Conservation (phyloP, 2,113 vertebrate species). For the Numida meleagris region DNA sequence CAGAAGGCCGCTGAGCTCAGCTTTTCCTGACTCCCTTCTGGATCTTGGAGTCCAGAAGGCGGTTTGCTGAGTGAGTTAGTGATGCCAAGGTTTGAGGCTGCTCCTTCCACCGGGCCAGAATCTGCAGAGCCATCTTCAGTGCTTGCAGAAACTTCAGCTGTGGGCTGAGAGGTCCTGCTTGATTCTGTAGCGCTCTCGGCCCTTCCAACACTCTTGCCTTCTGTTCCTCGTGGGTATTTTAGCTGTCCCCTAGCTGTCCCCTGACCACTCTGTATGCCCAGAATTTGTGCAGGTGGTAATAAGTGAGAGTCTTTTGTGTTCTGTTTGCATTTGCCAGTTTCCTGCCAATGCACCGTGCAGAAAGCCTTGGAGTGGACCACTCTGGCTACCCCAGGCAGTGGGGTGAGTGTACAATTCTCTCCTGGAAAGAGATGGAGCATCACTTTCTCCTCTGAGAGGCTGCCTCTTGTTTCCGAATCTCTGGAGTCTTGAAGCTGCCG, state of each 20-base stretch:
- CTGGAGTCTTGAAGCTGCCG: slow-evolving; percentile 73
- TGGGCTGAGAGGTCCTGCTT: slow-evolving; percentile 35
- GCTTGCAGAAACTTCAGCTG: slow-evolving; percentile 55
- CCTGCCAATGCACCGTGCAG: slow-evolving; percentile 97
- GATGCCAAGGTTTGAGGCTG: slow-evolving; percentile 32
- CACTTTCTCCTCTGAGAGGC: slow-evolving; percentile 76
- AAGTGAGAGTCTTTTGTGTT: slow-evolving; percentile 83
- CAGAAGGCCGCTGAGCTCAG: background rate
- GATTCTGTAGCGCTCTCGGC: slow-evolving; percentile 54
- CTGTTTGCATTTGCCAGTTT: slow-evolving; percentile 90
- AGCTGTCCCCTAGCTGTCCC: slow-evolving; percentile 78
- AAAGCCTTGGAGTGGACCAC: slow-evolving; percentile 98
- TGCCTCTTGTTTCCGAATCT: slow-evolving; percentile 47
- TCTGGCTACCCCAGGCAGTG: slow-evolving; percentile 91
- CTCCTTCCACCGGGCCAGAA: slow-evolving; percentile 58
- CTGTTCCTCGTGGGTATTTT: slow-evolving; percentile 69
- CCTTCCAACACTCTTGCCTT: slow-evolving; percentile 66
- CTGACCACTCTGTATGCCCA: slow-evolving; percentile 89
- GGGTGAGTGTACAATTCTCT: slow-evolving; percentile 88
- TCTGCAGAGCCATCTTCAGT: slow-evolving; percentile 74
- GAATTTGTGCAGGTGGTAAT: slow-evolving; percentile 90
- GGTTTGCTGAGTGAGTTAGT: slow-evolving; percentile 49
- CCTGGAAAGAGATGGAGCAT: slow-evolving; percentile 91
- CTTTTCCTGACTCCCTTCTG: slow-evolving; percentile 52
- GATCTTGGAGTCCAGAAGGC: slow-evolving; percentile 60